Evolutionary conservation across 2,113 vertebrate genomes (phyloP), one percentile per base, ranked within the genome.

Genomic region (Nannobrachium achirus): DNA sequence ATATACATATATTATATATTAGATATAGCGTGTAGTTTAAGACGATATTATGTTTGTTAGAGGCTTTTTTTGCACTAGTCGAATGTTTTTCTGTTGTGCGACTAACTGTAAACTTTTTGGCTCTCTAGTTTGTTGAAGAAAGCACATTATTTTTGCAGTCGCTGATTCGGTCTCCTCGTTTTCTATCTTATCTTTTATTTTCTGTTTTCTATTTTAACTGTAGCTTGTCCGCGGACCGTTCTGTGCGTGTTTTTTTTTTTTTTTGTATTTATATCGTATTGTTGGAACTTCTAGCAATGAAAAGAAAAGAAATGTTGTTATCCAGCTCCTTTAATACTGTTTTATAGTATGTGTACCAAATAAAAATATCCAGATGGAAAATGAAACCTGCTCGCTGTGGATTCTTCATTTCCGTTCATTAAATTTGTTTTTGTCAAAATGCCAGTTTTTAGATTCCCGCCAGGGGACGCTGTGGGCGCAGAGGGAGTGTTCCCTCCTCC

Each of bases 271-370:
- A 91, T 92, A 93, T 92, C 87, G 92, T 93, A 91, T 73, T 91
- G 91, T 93, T 92, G 80, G 25, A 86, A 93, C 89, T 92, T 91
- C 82, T 93, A 93, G 91, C 88, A 91, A 92, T 87, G 88, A 87
- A 81, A 88, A 91, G 86, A 25, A 25, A 25, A 25, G 2, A 25
- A 91, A 83, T 86, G 88, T 93, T 92, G 91, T 93, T 92, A 89
- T 89, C 85, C 84, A 89, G 89, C 90, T 93, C 89, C 92, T 94
- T 94, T 94, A 94, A 93, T 94, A 94, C 93, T 91, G 91, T 94
- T 94, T 94, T 94, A 93, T 94, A 94, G 93, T 94, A 92, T 88
- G 90, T 94, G 92, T 93, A 89, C 83, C 90, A 93, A 93, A n/a
- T n/a, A 93, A 93, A 94, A 88, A 67, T 83, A 89, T 89, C 80